Conservation (phyloP, 2,113 vertebrate species). For the Eleginops maclovinus region DNA sequence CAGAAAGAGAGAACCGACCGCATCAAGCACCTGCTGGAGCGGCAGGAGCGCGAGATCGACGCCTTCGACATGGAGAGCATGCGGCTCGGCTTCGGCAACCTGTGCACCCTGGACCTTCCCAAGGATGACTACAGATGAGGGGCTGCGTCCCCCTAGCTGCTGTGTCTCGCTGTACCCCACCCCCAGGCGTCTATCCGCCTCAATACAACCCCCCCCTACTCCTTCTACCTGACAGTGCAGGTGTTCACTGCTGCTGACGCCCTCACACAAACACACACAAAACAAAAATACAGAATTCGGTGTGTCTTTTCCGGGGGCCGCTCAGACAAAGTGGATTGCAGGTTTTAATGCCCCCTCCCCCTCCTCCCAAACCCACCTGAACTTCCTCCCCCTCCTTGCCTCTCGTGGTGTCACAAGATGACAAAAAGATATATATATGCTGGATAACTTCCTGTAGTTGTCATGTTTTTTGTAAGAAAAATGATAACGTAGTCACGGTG, state of each 20-base stretch:
- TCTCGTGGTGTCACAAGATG: constrained; percentile 81
- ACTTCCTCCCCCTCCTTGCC: constrained; percentile 57
- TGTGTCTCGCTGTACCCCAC: constrained; percentile 21
- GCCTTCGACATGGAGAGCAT: constrained; percentile 97
- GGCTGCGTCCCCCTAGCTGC: constrained; percentile 39
- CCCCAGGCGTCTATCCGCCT: constrained; percentile 40
- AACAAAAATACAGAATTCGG: constrained; percentile 12
- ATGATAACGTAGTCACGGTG: constrained; percentile 87
- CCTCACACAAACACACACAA: constrained; percentile 44
- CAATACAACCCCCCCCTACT: constrained; percentile 37
- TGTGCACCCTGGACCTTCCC: constrained; percentile 94
- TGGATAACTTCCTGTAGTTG: constrained; percentile 87
- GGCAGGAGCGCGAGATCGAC: constrained; percentile 95
- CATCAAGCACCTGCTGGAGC: constrained; percentile 95
- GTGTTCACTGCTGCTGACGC: constrained; percentile 87
- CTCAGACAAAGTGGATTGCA: constrained; percentile 81
- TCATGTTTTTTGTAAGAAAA: constrained; percentile 83
- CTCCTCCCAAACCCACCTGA: background rate
- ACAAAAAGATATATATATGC: constrained; percentile 81
- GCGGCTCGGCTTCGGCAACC: constrained; percentile 95
- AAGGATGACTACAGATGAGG: constrained; percentile 99
- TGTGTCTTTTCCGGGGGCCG: constrained; percentile 39
- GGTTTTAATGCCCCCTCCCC: constrained; percentile 44
- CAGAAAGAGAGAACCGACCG: constrained; percentile 98
- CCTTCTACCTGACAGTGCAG: constrained; percentile 52